A percentile compares a stretch with the other conserved stretches of the same genome.
phyloP scores from a whole-genome alignment of 2,797 vertebrate species.

The Eulemur mongoz region DNA sequence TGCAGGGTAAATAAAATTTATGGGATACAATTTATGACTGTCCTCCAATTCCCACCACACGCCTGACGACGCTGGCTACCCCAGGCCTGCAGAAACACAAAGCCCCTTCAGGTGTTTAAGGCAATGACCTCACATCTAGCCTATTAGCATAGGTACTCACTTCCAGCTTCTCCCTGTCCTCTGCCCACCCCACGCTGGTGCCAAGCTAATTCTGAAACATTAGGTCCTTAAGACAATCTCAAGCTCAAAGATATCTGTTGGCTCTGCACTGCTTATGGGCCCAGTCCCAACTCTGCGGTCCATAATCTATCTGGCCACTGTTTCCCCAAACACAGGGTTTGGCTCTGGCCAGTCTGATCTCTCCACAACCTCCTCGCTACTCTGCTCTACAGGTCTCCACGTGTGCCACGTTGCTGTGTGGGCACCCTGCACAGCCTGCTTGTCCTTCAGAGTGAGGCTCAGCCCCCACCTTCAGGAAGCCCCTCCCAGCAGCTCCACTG shows the following conservation, averaged over 20 bases:
- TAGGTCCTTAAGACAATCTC: not conserved
- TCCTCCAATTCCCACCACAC: not conserved
- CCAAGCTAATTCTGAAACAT: not conserved
- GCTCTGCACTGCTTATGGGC: conserved; percentile 3
- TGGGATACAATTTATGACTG: not conserved
- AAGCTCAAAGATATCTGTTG: not conserved
- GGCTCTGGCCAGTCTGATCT: not conserved
- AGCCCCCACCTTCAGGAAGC: not conserved
- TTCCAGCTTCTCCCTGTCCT: not conserved
- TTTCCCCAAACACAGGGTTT: conserved; percentile 23
- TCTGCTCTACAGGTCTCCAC: not conserved
- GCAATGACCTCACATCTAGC: not conserved
- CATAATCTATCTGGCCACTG: conserved; percentile 36
- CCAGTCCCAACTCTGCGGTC: conserved; percentile 48
- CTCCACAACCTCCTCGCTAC: not conserved
- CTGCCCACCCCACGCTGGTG: not conserved
- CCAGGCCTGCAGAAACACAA: not conserved
- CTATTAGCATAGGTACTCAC: not conserved
- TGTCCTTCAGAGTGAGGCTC: not conserved
- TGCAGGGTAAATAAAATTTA: not conserved
- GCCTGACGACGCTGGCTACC: not conserved
- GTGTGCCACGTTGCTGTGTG: not conserved
- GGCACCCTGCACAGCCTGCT: not conserved
- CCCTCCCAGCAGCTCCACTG: not conserved
- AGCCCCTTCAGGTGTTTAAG: not conserved